phyloP scores from a whole-genome alignment of 2,888 invertebrate genomes.

The Leucophenga montana region DNA sequence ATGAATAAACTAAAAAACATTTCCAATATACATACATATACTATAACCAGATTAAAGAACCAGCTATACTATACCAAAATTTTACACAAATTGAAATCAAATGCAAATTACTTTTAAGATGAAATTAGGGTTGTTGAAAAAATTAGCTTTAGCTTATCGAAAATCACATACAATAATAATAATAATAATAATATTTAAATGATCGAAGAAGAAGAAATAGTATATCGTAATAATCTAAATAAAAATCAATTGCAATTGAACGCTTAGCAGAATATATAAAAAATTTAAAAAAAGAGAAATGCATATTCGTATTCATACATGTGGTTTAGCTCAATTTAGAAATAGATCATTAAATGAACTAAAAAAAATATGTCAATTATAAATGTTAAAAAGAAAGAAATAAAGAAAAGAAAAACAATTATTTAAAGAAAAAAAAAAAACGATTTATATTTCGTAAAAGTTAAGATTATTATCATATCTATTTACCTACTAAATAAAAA shows the following conservation, averaged over 20 bases:
- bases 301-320: conserved; percentile 27
- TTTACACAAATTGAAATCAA: conserved; percentile 7
- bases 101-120: conserved; percentile 57
- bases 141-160: conserved; percentile 59
- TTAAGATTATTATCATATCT: neutral
- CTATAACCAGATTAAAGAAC: neutral
- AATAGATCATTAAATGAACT: conserved; percentile 8
- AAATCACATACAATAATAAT: neutral
- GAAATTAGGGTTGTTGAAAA: conserved; percentile 65
- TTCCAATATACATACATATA: neutral
- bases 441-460: neutral
- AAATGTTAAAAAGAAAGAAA: conserved; percentile 9
- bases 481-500: conserved; percentile 4
- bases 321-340: conserved; percentile 30
- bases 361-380: conserved; percentile 18
- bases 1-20: conserved; percentile 6
- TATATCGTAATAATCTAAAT: neutral
- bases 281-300: conserved; percentile 19
- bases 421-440: no score
- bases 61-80: neutral
- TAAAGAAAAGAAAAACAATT: neutral
- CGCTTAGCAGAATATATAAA: conserved; percentile 47
- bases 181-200: neutral
- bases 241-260: conserved; percentile 29
- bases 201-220: neutral